Evolutionary conservation across 2,888 invertebrate species (phyloP).

Genomic region (Megaustenia siamemsis): DNA sequence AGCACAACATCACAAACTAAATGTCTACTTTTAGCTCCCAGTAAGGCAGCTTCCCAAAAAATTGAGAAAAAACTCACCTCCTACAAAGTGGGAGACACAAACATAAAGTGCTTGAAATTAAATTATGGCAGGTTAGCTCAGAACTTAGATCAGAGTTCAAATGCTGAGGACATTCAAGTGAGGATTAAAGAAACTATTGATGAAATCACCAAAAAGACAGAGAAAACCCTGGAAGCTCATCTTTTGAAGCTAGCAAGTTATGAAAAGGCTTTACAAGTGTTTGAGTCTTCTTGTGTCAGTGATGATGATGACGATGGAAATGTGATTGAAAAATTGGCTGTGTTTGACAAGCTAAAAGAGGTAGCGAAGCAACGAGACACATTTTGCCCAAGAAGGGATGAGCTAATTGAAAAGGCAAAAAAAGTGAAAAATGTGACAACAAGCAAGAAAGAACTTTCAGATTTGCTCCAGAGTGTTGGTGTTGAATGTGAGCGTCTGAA

Average conservation of each 20-base stretch:
- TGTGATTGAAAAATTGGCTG: slow-evolving; percentile 55
- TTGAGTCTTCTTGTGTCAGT: not conserved
- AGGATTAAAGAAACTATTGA: slow-evolving; percentile 18
- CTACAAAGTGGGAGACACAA: not conserved
- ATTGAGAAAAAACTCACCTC: not conserved
- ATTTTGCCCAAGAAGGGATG: slow-evolving; percentile 59
- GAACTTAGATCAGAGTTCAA: not conserved
- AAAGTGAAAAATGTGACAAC: slow-evolving; percentile 13
- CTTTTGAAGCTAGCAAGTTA: not conserved
- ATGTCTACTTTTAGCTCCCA: not conserved
- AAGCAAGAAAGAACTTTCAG: slow-evolving; percentile 46
- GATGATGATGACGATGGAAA: slow-evolving; percentile 40
- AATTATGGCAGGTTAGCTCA: not conserved
- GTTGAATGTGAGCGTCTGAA: slow-evolving; percentile 67
- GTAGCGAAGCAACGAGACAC: slow-evolving; percentile 62
- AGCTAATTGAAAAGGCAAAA: slow-evolving; percentile 56
- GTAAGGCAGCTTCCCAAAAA: not conserved
- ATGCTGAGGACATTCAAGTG: not conserved
- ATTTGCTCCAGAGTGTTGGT: slow-evolving; percentile 62
- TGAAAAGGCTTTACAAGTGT: slow-evolving; percentile 8
- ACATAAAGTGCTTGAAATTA: not conserved
- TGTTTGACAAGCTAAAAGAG: slow-evolving; percentile 65
- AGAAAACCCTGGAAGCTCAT: not conserved
- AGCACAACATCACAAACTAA: not conserved
- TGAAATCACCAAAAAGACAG: not conserved